These are phyloP conservation scores for Calycopis cecrops DNA, from an alignment of 1,140 invertebrate genomes.

Conservation along the genomic window DNA sequence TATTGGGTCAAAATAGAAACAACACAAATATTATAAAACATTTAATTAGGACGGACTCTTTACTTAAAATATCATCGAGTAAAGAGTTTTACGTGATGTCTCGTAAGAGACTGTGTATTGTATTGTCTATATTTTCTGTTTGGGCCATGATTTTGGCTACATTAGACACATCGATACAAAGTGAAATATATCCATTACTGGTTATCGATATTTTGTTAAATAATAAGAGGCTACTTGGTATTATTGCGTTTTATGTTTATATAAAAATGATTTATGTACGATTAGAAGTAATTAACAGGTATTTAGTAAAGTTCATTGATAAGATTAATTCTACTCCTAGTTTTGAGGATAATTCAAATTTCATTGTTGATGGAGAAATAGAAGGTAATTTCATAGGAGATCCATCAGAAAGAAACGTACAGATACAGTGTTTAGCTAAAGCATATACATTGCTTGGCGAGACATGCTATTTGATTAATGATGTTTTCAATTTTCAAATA, in stretches of 20 bases:
- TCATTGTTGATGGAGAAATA: slow-evolving; percentile 18
- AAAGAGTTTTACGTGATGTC: slow-evolving; percentile 32
- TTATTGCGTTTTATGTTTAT: slow-evolving; percentile 39
- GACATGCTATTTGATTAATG: slow-evolving; percentile 35
- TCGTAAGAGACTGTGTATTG: slow-evolving; percentile 23
- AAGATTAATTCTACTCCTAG: not conserved
- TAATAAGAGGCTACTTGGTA: slow-evolving; percentile 39
- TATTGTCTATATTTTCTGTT: slow-evolving; percentile 13
- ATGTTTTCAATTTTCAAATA: slow-evolving; percentile 46
- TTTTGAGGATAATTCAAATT: not conserved
- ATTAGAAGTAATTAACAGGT: slow-evolving; percentile 37
- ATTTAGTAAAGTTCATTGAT: slow-evolving; percentile 34
- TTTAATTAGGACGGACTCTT: slow-evolving; percentile 34
- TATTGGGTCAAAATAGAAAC: slow-evolving; percentile 23
- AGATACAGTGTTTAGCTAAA: slow-evolving; percentile 36
- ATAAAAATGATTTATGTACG: slow-evolving; percentile 34
- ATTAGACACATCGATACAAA: not conserved
- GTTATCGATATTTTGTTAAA: slow-evolving; percentile 32
- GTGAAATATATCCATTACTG: not conserved
- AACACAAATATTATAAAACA: slow-evolving; percentile 34
- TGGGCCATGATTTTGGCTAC: not conserved
- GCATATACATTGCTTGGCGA: slow-evolving; percentile 41
- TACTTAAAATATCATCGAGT: slow-evolving; percentile 30
- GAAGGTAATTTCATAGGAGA: slow-evolving; percentile 35
- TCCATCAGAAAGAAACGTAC: slow-evolving; percentile 30